Evolutionary conservation across 2,113 vertebrate species (phyloP), one percentile per base, ranked within the genome.

Genomic region (Ploceus nigricollis): DNA sequence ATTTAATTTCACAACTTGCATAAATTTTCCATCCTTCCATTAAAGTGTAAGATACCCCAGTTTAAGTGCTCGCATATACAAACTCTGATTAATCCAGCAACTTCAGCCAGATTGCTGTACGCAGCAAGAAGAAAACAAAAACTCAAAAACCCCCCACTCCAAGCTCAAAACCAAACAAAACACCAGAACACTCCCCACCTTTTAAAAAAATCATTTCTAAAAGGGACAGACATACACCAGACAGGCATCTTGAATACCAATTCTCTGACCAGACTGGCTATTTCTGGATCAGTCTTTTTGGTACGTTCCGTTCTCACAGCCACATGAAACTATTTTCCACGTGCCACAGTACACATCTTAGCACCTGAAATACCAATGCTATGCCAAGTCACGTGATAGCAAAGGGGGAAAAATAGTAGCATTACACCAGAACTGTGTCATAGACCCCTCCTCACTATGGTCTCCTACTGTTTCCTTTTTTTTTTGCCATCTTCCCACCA

Each of bases 311-410:
- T 65, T 95, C 85, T 79, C 2, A 12, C 42, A 91, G 54, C 22
- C 66, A 76, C 66, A 65, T 3, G 7, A 69, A 94, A 60, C 48
- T 65, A 53, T 69, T 92, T 85, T 76, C 54, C 50, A 72, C 54
- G 53, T 48, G 45, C 65, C 61, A 72, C 23, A 65, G 79, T 53
- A 65, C 28, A 79, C 40, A 90, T 23, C 13, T 58, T 28, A 65
- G 35, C 71, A 94, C 96, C 92, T 93, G 76, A 69, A 92, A 94
- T 37, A 88, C 31, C 75, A 90, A 42, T 11, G 15, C 31, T 64
- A 47, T 27, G 25, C 19, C 33, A 56, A 9, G 18, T 48, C 53
- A 72, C 0, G 0, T 53, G 61, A 42, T 0, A 45, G 13, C 18
- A 75, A 75, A 63, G 21, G 14, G 20, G 12, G 12, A 0, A 8